Evolutionary conservation across 2,113 vertebrate genomes (phyloP).

Genomic region (Oreochromis spilurus): DNA sequence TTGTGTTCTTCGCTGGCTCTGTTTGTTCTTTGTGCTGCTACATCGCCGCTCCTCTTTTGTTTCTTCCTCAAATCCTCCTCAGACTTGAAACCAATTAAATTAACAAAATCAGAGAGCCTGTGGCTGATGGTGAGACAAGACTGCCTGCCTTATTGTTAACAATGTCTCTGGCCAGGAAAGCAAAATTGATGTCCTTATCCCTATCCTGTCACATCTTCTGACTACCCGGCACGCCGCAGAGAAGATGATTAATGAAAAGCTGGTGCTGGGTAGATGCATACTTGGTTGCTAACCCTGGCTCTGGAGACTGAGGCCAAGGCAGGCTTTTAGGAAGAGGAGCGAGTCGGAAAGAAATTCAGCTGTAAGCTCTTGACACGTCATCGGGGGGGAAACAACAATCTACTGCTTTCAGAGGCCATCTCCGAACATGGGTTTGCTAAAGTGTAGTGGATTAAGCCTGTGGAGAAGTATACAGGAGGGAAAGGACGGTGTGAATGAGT

Average conservation of each 20-base stretch:
- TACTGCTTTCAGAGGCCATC: conserved; percentile 7
- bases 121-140: not conserved
- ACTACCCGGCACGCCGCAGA: not conserved
- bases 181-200: conserved; percentile 7
- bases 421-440: conserved; percentile 13
- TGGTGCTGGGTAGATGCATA: conserved; percentile 18
- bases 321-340: not conserved
- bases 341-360: conserved; percentile 5
- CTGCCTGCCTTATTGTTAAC: not conserved
- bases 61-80: not conserved
- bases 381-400: conserved; percentile 11
- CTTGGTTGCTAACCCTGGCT: conserved; percentile 19
- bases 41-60: not conserved
- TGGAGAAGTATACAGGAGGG: not conserved
- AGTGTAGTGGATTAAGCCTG: conserved; percentile 20
- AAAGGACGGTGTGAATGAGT: not conserved
- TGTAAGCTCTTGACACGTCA: conserved; percentile 11
- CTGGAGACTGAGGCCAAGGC: conserved; percentile 3
- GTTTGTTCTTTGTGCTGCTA: not conserved
- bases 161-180: not conserved
- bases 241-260: not conserved
- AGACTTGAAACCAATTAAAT: conserved; percentile 7
- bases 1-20: not conserved
- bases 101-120: not conserved
- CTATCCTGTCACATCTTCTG: conserved; percentile 4